Evolutionary conservation across 2,113 vertebrate species (phyloP), one percentile per base, ranked within the genome.

Genomic region (Halcyon senegalensis): DNA sequence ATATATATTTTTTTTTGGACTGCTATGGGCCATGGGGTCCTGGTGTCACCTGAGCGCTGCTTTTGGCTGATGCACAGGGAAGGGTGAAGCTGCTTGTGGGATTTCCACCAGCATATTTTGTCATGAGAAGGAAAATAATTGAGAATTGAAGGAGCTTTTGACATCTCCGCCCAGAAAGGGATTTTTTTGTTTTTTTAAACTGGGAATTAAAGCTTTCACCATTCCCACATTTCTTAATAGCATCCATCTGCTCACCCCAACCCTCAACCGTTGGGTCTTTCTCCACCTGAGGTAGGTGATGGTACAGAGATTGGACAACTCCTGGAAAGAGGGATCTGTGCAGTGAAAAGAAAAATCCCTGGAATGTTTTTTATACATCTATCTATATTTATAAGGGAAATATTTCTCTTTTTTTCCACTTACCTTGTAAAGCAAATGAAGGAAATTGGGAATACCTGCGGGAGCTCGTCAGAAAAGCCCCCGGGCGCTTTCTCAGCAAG

Each of bases 261-360:
- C n/a, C 67, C 4, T 0, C 9, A 25, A 19, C 28, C 1, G 4
- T 16, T 8, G 59, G n/a, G 28, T 33, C 67, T 28, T 83, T 7
- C 3, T 4, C 72, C 44, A 2, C n/a, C 67, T 1, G 19, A 41
- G 15, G 7, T 1, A 2, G 28, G 13, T 3, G 58, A 78, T 1
- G n/a, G 30, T 14, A 41, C 7, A 11, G 44, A 39, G 60, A 3
- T 13, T 5, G 4, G 13, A 53, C 63, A 84, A 77, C 10, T 44
- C 53, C 64, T 8, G n/a, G 48, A 31, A 64, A 51, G 20, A 7
- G 31, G n/a, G 35, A 75, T 23, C n/a, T 31, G 53, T 0, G 0
- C 25, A 3, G 37, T 48, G 7, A 1, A 7, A 59, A 53, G 66
- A 28, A 24, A 30, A 55, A 28, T 19, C 60, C 33, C 56, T 10